Conservation (phyloP, 2,797 vertebrate genomes). For the Neostethus bicornis region DNA sequence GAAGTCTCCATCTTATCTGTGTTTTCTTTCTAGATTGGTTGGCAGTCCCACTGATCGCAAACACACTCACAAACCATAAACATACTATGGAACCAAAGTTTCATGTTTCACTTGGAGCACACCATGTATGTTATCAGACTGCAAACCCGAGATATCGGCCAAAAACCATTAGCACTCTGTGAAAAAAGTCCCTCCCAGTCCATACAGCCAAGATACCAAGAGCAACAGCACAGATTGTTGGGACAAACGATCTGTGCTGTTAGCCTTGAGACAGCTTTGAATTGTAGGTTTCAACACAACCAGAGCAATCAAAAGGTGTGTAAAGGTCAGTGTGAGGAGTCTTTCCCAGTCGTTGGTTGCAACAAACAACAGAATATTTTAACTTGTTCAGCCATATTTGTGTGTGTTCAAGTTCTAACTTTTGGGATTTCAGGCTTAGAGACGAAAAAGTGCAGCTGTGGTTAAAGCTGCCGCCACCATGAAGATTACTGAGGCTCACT, state of each 20-base stretch:
- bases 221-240: slow-evolving; percentile 24
- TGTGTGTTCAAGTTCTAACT: too few species aligned
- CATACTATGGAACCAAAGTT: slow-evolving; percentile 50
- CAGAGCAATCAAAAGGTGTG: not conserved
- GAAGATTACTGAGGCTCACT: too few species aligned
- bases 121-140: slow-evolving; percentile 27
- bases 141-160: slow-evolving; percentile 27
- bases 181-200: slow-evolving; percentile 27
- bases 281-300: slow-evolving; percentile 20
- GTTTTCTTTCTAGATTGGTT: slow-evolving; percentile 58
- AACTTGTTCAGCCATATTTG: not conserved
- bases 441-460: too few species aligned
- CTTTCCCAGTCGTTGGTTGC: not conserved
- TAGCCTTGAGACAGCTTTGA: slow-evolving; percentile 27
- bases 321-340: slow-evolving; percentile 22
- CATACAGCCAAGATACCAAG: slow-evolving; percentile 33
- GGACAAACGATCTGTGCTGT: slow-evolving; percentile 25
- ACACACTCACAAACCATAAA: slow-evolving; percentile 40
- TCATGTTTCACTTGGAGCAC: slow-evolving; percentile 60
- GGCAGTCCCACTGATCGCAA: slow-evolving; percentile 19
- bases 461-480: too few species aligned
- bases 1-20: slow-evolving; percentile 51
- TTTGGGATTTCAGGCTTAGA: too few species aligned
- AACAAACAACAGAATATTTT: not conserved
- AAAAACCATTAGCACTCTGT: slow-evolving; percentile 36